Percentiles rank a stretch among this genome's conserved stretches.
Evolutionary conservation across 2,888 invertebrate genomes (phyloP).

Genomic region (Hirtodrosophila histrioides): DNA sequence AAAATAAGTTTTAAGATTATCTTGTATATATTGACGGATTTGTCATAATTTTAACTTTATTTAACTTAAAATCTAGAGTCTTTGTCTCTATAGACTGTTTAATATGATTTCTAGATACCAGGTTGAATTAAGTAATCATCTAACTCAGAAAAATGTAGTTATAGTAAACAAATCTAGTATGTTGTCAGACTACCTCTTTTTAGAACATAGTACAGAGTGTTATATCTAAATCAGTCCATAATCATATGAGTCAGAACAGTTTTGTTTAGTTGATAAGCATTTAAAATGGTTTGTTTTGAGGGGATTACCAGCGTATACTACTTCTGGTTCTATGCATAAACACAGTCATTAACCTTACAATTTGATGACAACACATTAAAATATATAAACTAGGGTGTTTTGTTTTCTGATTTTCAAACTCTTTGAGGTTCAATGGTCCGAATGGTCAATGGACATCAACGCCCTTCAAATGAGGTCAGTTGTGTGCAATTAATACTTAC

Average conservation of each 20-base stretch:
- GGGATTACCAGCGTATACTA: slow-evolving; percentile 44
- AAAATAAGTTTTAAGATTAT: no score
- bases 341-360: slow-evolving; percentile 73
- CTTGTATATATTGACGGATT: no score
- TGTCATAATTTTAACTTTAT: no score
- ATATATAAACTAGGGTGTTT: slow-evolving; percentile 43
- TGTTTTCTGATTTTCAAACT: slow-evolving; percentile 33
- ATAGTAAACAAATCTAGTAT: no score
- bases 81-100: no score
- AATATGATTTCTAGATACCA: no score
- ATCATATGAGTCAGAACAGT: slow-evolving; percentile 38
- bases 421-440: slow-evolving; percentile 62
- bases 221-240: slow-evolving; percentile 7
- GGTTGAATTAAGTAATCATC: no score
- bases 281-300: slow-evolving; percentile 28
- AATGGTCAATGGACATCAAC: slow-evolving; percentile 69
- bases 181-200: no score
- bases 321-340: slow-evolving; percentile 30
- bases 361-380: slow-evolving; percentile 54
- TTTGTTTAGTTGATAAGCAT: slow-evolving; percentile 48
- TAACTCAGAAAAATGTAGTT: no score
- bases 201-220: not conserved
- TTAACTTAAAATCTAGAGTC: no score
- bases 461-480: slow-evolving; percentile 71
- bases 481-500: slow-evolving; percentile 44